Evolutionary conservation across 2,888 invertebrate species (phyloP).

Genomic region (Molorchus minor): DNA sequence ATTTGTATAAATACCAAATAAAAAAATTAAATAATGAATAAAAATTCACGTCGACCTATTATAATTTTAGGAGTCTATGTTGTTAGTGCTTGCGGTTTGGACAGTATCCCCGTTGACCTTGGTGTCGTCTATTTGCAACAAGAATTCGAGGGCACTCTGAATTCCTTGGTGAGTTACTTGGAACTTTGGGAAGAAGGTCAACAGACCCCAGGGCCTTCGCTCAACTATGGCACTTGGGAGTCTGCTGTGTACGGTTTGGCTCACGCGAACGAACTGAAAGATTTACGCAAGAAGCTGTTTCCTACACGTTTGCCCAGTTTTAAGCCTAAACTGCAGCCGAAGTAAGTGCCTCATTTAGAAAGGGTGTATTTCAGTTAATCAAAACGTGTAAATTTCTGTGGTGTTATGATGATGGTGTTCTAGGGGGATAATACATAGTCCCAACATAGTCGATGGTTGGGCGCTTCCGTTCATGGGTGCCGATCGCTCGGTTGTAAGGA

Average conservation of each 20-base stretch:
- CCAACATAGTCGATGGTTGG: slow-evolving; percentile 48
- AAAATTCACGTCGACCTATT: no score
- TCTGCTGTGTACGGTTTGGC: slow-evolving; percentile 83
- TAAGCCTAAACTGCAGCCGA: slow-evolving; percentile 62
- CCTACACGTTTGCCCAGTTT: slow-evolving; percentile 73
- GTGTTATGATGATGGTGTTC: no score
- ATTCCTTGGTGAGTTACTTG: slow-evolving; percentile 80
- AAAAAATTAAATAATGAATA: no score
- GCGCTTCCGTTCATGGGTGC: slow-evolving; percentile 77
- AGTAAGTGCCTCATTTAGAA: slow-evolving; percentile 39
- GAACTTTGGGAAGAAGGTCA: slow-evolving; percentile 53
- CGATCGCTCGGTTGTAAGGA: slow-evolving; percentile 82
- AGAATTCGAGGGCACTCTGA: slow-evolving; percentile 81
- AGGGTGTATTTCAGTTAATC: no score
- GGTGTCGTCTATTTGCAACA: slow-evolving; percentile 82
- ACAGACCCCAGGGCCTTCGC: slow-evolving; percentile 61
- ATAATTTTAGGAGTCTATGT: slow-evolving; percentile 73
- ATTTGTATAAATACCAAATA: no score
- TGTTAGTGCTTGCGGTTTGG: slow-evolving; percentile 92
- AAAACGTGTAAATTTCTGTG: no score
- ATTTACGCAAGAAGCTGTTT: slow-evolving; percentile 70
- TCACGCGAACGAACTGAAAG: slow-evolving; percentile 69
- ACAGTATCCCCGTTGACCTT: slow-evolving; percentile 90
- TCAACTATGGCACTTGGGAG: slow-evolving; percentile 91
- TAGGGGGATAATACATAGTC: no score